These are phyloP conservation scores for Gallinago stenura DNA, from an alignment of 2,797 vertebrate genomes.

Conservation along the genomic window DNA sequence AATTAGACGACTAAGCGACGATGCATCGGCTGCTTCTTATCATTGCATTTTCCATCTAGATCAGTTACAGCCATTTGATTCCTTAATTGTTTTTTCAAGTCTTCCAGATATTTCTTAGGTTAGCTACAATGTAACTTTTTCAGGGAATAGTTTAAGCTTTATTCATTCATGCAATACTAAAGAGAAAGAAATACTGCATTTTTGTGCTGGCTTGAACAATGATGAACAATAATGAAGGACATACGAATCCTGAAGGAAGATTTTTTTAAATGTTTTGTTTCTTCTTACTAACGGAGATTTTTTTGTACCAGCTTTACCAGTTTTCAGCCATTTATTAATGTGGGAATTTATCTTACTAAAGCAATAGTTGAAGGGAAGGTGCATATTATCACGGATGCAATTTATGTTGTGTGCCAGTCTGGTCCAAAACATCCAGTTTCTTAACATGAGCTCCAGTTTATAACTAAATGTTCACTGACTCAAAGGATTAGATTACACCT, in stretches of 20 bases:
- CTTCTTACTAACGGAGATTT: constrained; percentile 90
- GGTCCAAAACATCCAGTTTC: constrained; percentile 85
- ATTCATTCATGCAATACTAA: constrained; percentile 92
- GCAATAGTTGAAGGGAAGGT: constrained; percentile 94
- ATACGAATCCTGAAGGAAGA: constrained; percentile 87
- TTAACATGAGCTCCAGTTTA: constrained; percentile 85
- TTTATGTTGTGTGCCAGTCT: constrained; percentile 94
- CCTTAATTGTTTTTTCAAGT: constrained; percentile 88
- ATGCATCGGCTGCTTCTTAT: constrained; percentile 83
- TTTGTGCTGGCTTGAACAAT: constrained; percentile 87
- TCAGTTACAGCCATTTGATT: constrained; percentile 86
- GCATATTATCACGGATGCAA: constrained; percentile 96
- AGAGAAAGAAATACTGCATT: constrained; percentile 87
- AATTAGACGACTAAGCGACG: constrained; percentile 81
- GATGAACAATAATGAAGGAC: constrained; percentile 84
- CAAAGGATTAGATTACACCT: constrained; percentile 86
- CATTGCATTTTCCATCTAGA: constrained; percentile 86
- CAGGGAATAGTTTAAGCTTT: constrained; percentile 94
- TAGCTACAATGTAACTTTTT: constrained; percentile 88
- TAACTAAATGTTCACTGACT: constrained; percentile 86
- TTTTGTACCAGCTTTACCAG: constrained; percentile 96
- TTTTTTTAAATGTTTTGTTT: constrained; percentile 91
- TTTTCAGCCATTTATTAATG: constrained; percentile 93
- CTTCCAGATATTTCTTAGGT: constrained; percentile 90
- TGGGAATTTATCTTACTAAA: constrained; percentile 93